Conservation (phyloP, 1,140 invertebrate genomes). For the Idris sp. region DNA sequence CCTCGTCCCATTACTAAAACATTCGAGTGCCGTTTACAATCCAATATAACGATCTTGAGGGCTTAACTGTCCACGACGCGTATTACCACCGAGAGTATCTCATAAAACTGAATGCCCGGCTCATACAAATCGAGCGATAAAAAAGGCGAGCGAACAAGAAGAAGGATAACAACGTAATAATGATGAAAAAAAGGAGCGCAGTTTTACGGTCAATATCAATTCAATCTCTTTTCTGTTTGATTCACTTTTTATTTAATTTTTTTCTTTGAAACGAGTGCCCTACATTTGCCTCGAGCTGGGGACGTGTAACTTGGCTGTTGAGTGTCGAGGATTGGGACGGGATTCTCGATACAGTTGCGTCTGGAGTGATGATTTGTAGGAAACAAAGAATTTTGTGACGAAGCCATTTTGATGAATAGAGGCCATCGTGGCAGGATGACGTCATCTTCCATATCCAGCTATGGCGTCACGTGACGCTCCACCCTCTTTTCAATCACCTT, state of each 20-base stretch:
- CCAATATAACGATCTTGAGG: constrained; percentile 67
- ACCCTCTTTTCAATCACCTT: constrained; percentile 80
- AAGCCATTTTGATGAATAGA: constrained; percentile 77
- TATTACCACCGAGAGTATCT: constrained; percentile 57
- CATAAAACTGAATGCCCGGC: constrained; percentile 65
- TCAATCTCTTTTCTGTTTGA: too few relatives aligned
- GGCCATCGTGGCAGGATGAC: constrained; percentile 76
- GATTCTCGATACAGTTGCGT: too few relatives aligned
- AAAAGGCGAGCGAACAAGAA: constrained; percentile 6
- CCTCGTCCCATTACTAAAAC: constrained; percentile 75
- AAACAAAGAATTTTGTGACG: constrained; percentile 67
- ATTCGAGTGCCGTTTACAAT: constrained; percentile 72
- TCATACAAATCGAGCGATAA: constrained; percentile 55
- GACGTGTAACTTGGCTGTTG: too few relatives aligned
- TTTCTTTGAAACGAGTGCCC: too few relatives aligned
- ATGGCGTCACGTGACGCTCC: constrained; percentile 79
- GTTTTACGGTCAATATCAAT: constrained; percentile 42
- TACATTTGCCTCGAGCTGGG: too few relatives aligned
- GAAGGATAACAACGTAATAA: constrained; percentile 9
- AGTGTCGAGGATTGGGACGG: too few relatives aligned
- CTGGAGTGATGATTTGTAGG: constrained; percentile 58
- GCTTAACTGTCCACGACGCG: constrained; percentile 64
- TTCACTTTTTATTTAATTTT: too few relatives aligned
- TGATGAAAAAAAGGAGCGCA: constrained; percentile 40
- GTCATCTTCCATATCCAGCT: constrained; percentile 76